Evolutionary conservation across 2,113 vertebrate genomes (phyloP).

Genomic region (Macrotus californicus): DNA sequence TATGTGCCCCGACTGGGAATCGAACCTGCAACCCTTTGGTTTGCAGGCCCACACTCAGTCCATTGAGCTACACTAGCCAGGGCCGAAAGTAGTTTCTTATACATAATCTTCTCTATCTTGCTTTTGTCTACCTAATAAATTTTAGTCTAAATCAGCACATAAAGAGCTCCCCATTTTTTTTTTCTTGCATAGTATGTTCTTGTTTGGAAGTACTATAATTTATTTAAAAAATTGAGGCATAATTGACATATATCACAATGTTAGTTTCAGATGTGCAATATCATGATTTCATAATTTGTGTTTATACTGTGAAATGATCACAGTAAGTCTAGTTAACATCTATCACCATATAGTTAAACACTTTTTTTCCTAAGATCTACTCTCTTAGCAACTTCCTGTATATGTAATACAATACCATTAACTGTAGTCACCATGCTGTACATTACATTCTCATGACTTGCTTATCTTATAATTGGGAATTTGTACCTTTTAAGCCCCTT

Average conservation of each 20-base stretch:
- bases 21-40: too few relatives aligned
- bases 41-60: too few relatives aligned
- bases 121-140: not conserved
- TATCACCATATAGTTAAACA: not conserved
- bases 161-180: not conserved
- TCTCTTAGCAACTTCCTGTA: not conserved
- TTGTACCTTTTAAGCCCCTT: not conserved
- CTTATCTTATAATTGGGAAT: not conserved
- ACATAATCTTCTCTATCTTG: not conserved
- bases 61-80: too few relatives aligned
- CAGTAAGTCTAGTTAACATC: not conserved
- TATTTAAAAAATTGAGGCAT: not conserved
- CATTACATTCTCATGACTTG: not conserved
- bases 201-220: not conserved
- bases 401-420: not conserved
- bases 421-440: not conserved
- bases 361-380: not conserved
- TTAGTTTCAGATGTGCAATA: not conserved
- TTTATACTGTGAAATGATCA: not conserved
- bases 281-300: not conserved
- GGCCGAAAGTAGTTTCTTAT: not conserved
- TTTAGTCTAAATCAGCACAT: not conserved
- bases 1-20: too few relatives aligned
- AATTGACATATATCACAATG: not conserved
- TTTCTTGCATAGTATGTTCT: not conserved